Evolutionary conservation across 2,888 invertebrate species (phyloP), one percentile per base, ranked within the genome.

Genomic region (Calephelis perditalis): DNA sequence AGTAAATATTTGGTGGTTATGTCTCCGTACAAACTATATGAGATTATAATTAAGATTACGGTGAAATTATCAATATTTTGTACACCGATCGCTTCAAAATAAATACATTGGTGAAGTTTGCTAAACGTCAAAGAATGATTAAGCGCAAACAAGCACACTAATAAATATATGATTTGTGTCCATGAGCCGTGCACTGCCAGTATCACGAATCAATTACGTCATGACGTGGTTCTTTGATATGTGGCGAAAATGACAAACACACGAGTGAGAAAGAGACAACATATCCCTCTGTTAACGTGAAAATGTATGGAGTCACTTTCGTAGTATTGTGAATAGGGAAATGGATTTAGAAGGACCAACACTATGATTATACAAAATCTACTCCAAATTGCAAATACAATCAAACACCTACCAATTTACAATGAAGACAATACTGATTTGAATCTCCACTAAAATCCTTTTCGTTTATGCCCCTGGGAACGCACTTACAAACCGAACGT

Each of bases 1-100:
- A 62, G 66, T 69, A 71, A 81, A 81, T 83, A 84, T 87, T 88
- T 88, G 89, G 89, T 89, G 89, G 88, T 88, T 86, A 88, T 66
- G 72, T 66, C 77, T 89, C 87, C 88, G 88, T 88, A 88, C 87
- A 84, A 73, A 73, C 79, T 86, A 86, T 73, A 84, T 83, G 84
- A 87, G 85, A 86, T 85, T 83, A 82, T 76, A 74, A 74, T 73
- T 76, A 73, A 64, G 68, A 69, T 56, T 59, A 63, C 49, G 69
- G 63, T 61, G 63, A 57, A 56, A 59, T 60, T 57, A 46, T 45
- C 49, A 60, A 57, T 60, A 63, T 58, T 64, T 64, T 63, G 60
- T 65, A 64, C 65, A 65, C 62, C 62, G 59, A 61, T 37, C 60
- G 58, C 56, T 49, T 26, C 47, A 12, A 59, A 61, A 62, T 61